phyloP scores from a whole-genome alignment of 2,888 invertebrate genomes.

The Diabrotica balteata region DNA sequence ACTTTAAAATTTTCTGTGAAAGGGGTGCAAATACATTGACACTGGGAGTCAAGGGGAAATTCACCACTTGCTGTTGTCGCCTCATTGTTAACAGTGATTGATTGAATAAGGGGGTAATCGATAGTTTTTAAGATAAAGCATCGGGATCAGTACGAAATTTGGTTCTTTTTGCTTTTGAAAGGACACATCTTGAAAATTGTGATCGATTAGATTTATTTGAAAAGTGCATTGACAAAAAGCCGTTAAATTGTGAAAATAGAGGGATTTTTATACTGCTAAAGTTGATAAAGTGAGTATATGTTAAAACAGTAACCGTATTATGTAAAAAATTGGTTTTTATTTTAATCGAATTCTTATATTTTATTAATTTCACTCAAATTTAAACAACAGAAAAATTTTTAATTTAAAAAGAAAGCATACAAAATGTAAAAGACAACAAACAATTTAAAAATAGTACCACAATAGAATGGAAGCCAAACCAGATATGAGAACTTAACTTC shows the following conservation, averaged over 20 bases:
- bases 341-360: too few relatives aligned
- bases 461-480: too few relatives aligned
- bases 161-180: constrained; percentile 5
- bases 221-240: neutral
- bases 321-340: too few relatives aligned
- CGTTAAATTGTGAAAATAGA: neutral
- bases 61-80: constrained; percentile 52
- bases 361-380: too few relatives aligned
- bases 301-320: too few relatives aligned
- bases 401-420: too few relatives aligned
- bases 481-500: too few relatives aligned
- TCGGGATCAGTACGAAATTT: constrained; percentile 12
- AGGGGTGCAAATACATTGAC: constrained; percentile 37
- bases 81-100: constrained; percentile 52
- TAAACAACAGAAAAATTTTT: too few relatives aligned
- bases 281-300: too few relatives aligned
- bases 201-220: constrained; percentile 33
- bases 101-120: constrained; percentile 43
- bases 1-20: constrained; percentile 39
- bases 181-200: constrained; percentile 21
- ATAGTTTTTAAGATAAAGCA: constrained; percentile 34
- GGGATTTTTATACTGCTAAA: neutral
- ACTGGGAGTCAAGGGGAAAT: constrained; percentile 39
- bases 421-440: too few relatives aligned
- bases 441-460: too few relatives aligned